A percentile compares a stretch with the other conserved stretches of the same genome.
phyloP scores from a whole-genome alignment of 2,113 vertebrate genomes.

The Capreolus pygargus region DNA sequence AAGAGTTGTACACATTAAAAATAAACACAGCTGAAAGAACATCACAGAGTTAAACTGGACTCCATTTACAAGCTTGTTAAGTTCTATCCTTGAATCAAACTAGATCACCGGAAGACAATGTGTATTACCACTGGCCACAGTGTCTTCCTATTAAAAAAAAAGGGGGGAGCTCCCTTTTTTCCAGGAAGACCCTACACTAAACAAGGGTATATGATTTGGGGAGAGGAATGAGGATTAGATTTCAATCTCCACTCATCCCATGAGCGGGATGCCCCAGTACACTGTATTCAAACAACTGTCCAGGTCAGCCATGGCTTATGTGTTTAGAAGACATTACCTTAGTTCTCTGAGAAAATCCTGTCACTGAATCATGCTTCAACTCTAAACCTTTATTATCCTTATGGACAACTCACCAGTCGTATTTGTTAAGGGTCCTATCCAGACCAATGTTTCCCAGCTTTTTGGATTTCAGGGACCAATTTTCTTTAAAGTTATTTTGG shows the following conservation, averaged over 20 bases:
- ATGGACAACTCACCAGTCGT: neutral
- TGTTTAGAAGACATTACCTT: neutral
- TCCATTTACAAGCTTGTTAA: neutral
- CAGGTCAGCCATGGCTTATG: neutral
- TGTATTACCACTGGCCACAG: neutral
- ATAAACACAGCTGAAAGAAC: neutral
- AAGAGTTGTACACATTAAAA: neutral
- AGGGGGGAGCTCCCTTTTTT: neutral
- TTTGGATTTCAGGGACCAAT: neutral
- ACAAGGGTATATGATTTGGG: neutral
- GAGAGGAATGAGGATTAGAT: neutral
- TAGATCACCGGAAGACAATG: neutral
- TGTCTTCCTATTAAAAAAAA: neutral
- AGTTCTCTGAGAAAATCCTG: neutral
- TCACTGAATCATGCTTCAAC: neutral
- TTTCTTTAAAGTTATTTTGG: neutral
- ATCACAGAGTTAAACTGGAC: neutral
- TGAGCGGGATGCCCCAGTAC: neutral
- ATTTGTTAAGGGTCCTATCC: neutral
- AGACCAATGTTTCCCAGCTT: neutral
- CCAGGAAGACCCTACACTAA: neutral
- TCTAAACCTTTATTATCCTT: neutral
- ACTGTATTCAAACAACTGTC: neutral
- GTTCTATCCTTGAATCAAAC: neutral
- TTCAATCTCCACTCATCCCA: neutral